Percentiles rank a stretch among this genome's conserved stretches.
phyloP scores from a whole-genome alignment of 2,888 invertebrate species.

The Gastrophysa polygoni region DNA sequence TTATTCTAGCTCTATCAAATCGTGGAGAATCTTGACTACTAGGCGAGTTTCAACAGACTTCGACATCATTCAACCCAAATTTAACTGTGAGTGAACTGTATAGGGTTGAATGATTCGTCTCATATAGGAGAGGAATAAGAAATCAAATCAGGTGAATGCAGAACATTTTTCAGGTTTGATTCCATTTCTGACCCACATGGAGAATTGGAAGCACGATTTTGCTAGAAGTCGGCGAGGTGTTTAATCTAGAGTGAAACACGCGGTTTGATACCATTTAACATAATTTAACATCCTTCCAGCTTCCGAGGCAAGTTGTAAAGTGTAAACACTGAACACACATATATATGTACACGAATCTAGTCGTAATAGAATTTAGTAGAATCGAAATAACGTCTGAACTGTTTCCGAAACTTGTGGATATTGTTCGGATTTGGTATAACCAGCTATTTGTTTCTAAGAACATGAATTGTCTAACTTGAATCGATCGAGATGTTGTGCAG shows the following conservation, averaged over 20 bases:
- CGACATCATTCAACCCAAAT: too few species aligned
- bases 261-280: constrained; percentile 19
- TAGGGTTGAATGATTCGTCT: too few species aligned
- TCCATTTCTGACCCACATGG: not conserved
- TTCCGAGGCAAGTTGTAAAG: constrained; percentile 24
- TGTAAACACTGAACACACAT: constrained; percentile 36
- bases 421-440: constrained; percentile 57
- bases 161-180: too few species aligned
- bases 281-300: constrained; percentile 22
- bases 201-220: not conserved
- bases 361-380: constrained; percentile 58
- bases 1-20: too few species aligned
- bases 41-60: too few species aligned
- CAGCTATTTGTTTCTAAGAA: constrained; percentile 57
- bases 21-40: too few species aligned
- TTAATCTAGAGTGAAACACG: constrained; percentile 7
- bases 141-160: too few species aligned
- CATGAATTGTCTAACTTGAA: constrained; percentile 56
- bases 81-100: too few species aligned
- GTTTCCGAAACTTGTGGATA: constrained; percentile 53
- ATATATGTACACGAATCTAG: constrained; percentile 55
- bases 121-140: too few species aligned
- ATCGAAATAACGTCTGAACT: constrained; percentile 54
- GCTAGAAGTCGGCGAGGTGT: not conserved
- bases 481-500: constrained; percentile 47